A percentile compares a stretch with the other conserved stretches of the same genome.
These are phyloP conservation scores for Planococcus citri DNA, from an alignment of 1,140 invertebrate genomes.

Conservation along the genomic window DNA sequence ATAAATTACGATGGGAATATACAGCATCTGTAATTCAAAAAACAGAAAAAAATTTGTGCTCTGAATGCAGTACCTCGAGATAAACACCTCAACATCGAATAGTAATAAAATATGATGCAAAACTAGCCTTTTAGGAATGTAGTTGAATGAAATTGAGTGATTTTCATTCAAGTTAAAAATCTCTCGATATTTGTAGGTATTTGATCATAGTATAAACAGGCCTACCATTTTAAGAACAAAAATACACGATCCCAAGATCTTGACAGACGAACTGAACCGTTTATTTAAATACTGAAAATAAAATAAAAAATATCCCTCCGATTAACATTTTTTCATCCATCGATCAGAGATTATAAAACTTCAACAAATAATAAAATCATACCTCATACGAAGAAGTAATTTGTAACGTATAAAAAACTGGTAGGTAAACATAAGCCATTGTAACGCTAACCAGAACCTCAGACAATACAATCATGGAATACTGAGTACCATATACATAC, in stretches of 20 bases:
- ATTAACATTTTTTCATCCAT: background rate
- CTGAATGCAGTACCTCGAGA: too few relatives aligned
- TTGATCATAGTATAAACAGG: too few relatives aligned
- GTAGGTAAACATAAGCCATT: constrained; percentile 62
- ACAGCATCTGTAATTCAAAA: constrained; percentile 28
- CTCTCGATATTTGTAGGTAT: too few relatives aligned
- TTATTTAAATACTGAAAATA: constrained; percentile 55
- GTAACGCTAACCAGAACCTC: constrained; percentile 58
- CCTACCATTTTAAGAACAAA: constrained; percentile 46
- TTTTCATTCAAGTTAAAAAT: too few relatives aligned
- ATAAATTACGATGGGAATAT: constrained; percentile 34
- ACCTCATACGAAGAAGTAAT: constrained; percentile 76
- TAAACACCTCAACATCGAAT: too few relatives aligned
- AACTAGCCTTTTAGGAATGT: too few relatives aligned
- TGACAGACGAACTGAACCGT: constrained; percentile 48
- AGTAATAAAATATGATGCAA: too few relatives aligned
- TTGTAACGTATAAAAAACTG: constrained; percentile 72
- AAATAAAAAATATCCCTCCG: background rate
- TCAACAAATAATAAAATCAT: constrained; percentile 28
- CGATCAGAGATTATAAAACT: background rate
- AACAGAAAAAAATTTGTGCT: background rate
- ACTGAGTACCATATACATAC: constrained; percentile 74
- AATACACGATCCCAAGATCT: constrained; percentile 49
- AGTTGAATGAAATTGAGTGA: too few relatives aligned
- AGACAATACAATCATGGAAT: constrained; percentile 51